Evolutionary conservation across 2,888 invertebrate genomes (phyloP).

Genomic region (Coenonympha arcania): DNA sequence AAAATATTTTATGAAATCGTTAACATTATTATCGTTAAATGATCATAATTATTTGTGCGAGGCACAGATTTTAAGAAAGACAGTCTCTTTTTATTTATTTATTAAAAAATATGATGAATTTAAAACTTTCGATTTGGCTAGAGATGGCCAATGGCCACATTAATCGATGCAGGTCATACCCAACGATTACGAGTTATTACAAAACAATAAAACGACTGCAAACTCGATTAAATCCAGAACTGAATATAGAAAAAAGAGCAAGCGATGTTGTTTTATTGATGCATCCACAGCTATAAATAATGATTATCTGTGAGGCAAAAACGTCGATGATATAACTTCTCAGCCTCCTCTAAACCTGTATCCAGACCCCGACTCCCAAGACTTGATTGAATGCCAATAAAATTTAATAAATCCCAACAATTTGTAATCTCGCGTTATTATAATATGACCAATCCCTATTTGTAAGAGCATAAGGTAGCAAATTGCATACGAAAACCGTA

Average conservation of each 20-base stretch:
- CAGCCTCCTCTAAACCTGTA: slow-evolving; percentile 14
- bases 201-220: neutral
- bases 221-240: slow-evolving; percentile 3
- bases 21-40: no score
- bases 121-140: no score
- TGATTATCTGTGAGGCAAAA: slow-evolving; percentile 19
- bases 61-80: no score
- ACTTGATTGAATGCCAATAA: slow-evolving; percentile 13
- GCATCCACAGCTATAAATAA: slow-evolving; percentile 21
- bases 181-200: neutral
- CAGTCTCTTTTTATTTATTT: no score
- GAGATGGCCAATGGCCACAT: no score
- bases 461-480: neutral
- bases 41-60: no score
- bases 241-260: slow-evolving; percentile 8
- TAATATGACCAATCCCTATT: neutral
- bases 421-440: neutral
- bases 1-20: no score
- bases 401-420: slow-evolving; percentile 8
- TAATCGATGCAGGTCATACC: neutral
- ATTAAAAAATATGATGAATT: no score
- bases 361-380: slow-evolving; percentile 9
- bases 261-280: neutral
- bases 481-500: neutral
- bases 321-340: slow-evolving; percentile 18